These are phyloP conservation scores for Scarus forsteni DNA, from an alignment of 2,797 vertebrate species.

Conservation along the genomic window DNA sequence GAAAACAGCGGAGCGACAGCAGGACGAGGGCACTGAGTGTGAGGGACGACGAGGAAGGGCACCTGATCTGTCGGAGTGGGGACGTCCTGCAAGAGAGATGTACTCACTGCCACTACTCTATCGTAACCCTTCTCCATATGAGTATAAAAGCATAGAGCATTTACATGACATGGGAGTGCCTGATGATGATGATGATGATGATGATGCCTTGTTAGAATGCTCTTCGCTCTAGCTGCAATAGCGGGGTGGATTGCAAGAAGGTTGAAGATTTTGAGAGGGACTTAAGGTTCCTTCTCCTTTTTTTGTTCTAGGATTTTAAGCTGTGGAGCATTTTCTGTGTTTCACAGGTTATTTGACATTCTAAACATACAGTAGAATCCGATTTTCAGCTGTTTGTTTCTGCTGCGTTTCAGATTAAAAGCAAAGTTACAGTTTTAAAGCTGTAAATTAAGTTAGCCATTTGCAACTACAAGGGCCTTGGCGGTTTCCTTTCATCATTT, in stretches of 20 bases:
- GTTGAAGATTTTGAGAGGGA: slow-evolving; percentile 70
- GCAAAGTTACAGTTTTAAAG: slow-evolving; percentile 39
- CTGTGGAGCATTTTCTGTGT: slow-evolving; percentile 77
- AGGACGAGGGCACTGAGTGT: slow-evolving; percentile 98
- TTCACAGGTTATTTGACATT: slow-evolving; percentile 71
- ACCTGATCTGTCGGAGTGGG: slow-evolving; percentile 99
- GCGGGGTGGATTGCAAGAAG: slow-evolving; percentile 81
- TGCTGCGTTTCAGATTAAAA: slow-evolving; percentile 57
- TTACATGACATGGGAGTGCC: slow-evolving; percentile 85
- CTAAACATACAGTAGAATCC: slow-evolving; percentile 58
- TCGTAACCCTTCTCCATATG: slow-evolving; percentile 90
- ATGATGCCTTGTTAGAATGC: slow-evolving; percentile 82
- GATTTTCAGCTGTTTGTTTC: slow-evolving; percentile 61
- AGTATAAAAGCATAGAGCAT: slow-evolving; percentile 87
- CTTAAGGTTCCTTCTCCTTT: slow-evolving; percentile 65
- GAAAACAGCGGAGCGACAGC: slow-evolving; percentile 92
- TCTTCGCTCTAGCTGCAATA: slow-evolving; percentile 82
- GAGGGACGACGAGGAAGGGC: slow-evolving; percentile 99
- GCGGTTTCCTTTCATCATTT: slow-evolving; percentile 12
- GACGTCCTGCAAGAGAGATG: slow-evolving; percentile 99
- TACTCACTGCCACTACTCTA: slow-evolving; percentile 97
- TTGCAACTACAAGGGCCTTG: slow-evolving; percentile 27
- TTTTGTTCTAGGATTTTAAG: slow-evolving; percentile 69
- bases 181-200: slow-evolving; percentile 84
- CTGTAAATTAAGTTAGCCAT: slow-evolving; percentile 48